These are phyloP conservation scores for Graphium colonna DNA, from an alignment of 2,888 invertebrate genomes.

Conservation along the genomic window DNA sequence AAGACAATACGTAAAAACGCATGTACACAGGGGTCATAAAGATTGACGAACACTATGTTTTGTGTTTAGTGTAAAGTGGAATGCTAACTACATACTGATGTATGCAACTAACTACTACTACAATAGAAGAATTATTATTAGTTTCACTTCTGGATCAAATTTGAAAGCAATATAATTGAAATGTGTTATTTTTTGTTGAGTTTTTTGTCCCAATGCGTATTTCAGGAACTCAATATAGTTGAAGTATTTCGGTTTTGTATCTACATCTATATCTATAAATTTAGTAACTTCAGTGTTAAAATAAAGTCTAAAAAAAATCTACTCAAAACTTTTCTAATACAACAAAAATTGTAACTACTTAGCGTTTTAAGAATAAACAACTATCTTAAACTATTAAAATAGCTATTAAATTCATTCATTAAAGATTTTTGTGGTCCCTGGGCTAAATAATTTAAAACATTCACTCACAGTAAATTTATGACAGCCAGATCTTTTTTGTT, in stretches of 20 bases:
- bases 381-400: slow-evolving; percentile 9
- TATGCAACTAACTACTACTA: slow-evolving; percentile 9
- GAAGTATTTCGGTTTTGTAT: slow-evolving; percentile 4
- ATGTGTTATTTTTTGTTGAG: not conserved
- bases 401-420: too few species aligned
- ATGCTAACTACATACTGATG: not conserved
- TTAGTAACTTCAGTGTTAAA: not conserved
- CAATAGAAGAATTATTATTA: not conserved
- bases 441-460: too few species aligned
- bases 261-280: not conserved
- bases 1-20: too few species aligned
- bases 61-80: slow-evolving; percentile 13
- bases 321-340: not conserved
- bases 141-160: slow-evolving; percentile 9
- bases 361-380: slow-evolving; percentile 14
- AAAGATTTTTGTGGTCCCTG: too few species aligned
- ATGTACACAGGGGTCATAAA: too few species aligned
- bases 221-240: not conserved
- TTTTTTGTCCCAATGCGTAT: too few species aligned
- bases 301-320: not conserved
- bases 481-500: too few species aligned
- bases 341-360: too few species aligned
- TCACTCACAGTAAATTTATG: too few species aligned
- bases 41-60: not conserved
- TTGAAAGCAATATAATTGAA: slow-evolving; percentile 1